phyloP scores from a whole-genome alignment of 37 sponge, comb jelly and placozoan species.

The Theonella swinhoei region DNA sequence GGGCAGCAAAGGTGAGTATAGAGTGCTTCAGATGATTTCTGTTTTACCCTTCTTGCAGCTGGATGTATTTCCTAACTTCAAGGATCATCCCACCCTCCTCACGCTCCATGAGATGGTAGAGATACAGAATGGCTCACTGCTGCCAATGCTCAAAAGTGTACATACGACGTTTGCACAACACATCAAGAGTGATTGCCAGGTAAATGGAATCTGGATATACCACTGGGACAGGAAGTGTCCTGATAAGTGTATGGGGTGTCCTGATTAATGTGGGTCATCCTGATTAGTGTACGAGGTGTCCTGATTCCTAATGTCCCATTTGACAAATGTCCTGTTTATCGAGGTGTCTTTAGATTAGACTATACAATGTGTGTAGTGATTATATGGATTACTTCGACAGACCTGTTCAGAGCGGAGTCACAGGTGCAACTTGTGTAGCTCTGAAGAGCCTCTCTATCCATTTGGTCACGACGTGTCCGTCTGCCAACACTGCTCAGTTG shows the following conservation, averaged over 20 bases:
- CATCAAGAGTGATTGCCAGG: conserved; percentile 71
- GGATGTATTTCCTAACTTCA: conserved; percentile 27
- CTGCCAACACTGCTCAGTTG: conserved; percentile 53
- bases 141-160: conserved; percentile 57
- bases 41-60: conserved; percentile 63
- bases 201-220: too few relatives aligned
- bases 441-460: conserved; percentile 70
- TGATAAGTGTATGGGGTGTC: too few relatives aligned
- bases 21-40: too few relatives aligned
- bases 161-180: conserved; percentile 58
- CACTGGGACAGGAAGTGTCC: neutral
- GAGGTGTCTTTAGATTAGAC: too few relatives aligned
- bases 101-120: conserved; percentile 74
- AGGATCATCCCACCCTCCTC: conserved; percentile 71
- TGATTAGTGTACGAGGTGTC: too few relatives aligned
- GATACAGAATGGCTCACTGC: conserved; percentile 60
- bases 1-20: too few relatives aligned
- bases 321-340: too few relatives aligned
- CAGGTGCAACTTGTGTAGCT: conserved; percentile 58
- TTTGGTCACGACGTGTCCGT: conserved; percentile 54
- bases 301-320: too few relatives aligned
- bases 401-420: conserved; percentile 54
- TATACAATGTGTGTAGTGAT: too few relatives aligned
- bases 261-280: too few relatives aligned
- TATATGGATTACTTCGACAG: too few relatives aligned